Evolutionary conservation across 1,140 invertebrate genomes (phyloP), one percentile per base, ranked within the genome.

Genomic region (Campoletis sonorensis): DNA sequence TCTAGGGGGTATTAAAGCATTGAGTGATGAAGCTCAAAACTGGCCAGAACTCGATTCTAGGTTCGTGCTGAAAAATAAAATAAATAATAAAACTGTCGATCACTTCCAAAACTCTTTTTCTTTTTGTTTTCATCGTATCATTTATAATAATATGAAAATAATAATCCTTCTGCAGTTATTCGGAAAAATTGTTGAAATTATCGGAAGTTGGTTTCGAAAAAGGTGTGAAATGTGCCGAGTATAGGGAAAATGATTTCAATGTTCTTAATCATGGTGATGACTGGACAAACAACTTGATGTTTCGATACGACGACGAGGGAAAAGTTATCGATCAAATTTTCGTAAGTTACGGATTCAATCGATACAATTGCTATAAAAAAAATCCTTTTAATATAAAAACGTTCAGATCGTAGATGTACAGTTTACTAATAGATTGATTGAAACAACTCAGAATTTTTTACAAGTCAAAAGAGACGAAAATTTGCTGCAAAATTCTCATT

Each of bases 211-310:
- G 77, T 83, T 79, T 84, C 30, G 87, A 85, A n/a, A 89, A 86
- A 73, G 88, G 85, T 85, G 88, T 84, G 72, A 89, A 79, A 88
- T 82, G 40, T 86, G 90, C 37, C 82, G 86, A 8, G 83, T 89
- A 90, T 10, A 92, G 93, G 0, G 89, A 90, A 70, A 93, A 94
- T 27, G 92, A 93, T 4, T 93, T 93, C 73, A 87, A 90, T 23
- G 93, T 94, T 3, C 82, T 94, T 4, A 92, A 92, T 81, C 94
- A 94, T 77, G 93, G 93, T 1, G 94, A 94, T 86, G 86, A 93
- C 30, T 94, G 93, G 94, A 85, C 91, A 4, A 94, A 93, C 75
- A 94, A 94, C 83, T 92, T 94, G 79, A 90, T 94, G 86, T 94
- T 94, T 80, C 90, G 90, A 68, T 93, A 93, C 73, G 83, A 91